These are phyloP conservation scores for Ormyrus pomaceus DNA, from an alignment of 2,888 invertebrate genomes.

Conservation along the genomic window DNA sequence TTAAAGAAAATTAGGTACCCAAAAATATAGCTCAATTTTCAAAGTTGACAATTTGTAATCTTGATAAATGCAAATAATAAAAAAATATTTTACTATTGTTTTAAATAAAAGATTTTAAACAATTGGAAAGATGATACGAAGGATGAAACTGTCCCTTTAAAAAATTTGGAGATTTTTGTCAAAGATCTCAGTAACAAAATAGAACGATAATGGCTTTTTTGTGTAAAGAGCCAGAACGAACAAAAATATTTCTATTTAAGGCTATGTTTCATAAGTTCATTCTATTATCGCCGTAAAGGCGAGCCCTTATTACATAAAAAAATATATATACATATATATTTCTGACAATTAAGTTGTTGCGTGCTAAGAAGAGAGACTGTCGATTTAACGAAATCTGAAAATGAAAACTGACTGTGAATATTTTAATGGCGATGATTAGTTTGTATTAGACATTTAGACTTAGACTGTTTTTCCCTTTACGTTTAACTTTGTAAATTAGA, in stretches of 20 bases:
- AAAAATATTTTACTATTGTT: not conserved
- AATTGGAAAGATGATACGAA: not conserved
- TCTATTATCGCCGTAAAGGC: conserved; percentile 19
- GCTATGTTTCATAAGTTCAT: conserved; percentile 35
- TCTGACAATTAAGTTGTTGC: conserved; percentile 23
- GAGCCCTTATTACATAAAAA: conserved; percentile 10
- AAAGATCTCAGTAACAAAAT: conserved; percentile 26
- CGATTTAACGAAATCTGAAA: conserved; percentile 40
- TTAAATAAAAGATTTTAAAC: not conserved
- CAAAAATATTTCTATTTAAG: conserved; percentile 28
- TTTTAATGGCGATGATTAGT: conserved; percentile 40
- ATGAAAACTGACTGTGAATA: conserved; percentile 49
- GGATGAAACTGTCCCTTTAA: not conserved
- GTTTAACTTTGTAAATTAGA: conserved; percentile 32
- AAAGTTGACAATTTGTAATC: too few species aligned
- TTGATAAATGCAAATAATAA: too few species aligned
- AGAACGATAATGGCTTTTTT: conserved; percentile 36
- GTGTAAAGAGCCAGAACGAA: conserved; percentile 28
- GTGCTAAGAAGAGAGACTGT: conserved; percentile 44
- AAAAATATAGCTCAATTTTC: too few species aligned
- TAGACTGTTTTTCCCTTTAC: conserved; percentile 28
- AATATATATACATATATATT: too few species aligned
- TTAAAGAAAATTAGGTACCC: not conserved
- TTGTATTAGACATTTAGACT: conserved; percentile 43
- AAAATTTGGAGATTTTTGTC: conserved; percentile 12